Evolutionary conservation across 2,888 invertebrate species (phyloP).

Genomic region (Caenorhabditis sp.): DNA sequence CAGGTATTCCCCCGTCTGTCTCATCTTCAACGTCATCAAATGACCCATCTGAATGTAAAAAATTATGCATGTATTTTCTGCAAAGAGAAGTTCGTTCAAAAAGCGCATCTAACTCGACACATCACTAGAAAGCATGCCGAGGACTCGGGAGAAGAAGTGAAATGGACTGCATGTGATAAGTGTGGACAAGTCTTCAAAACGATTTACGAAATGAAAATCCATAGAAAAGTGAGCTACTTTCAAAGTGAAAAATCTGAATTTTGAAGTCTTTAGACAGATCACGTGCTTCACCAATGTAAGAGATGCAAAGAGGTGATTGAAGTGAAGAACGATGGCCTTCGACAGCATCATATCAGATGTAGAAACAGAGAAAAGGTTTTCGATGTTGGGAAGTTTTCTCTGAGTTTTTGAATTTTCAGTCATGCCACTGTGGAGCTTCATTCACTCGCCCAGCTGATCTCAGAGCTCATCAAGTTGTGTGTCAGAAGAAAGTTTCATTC

Average conservation of each 20-base stretch:
- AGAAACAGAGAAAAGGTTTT: conserved; percentile 41
- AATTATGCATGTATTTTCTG: conserved; percentile 69
- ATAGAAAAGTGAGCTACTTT: conserved; percentile 54
- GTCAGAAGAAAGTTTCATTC: conserved; percentile 61
- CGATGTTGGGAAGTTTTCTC: too few relatives aligned
- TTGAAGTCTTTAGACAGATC: conserved; percentile 51
- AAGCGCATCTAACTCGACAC: conserved; percentile 70
- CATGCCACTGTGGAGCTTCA: conserved; percentile 48
- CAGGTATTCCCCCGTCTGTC: conserved; percentile 71
- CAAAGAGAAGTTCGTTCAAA: conserved; percentile 69
- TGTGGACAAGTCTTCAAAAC: conserved; percentile 69
- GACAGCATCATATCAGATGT: conserved; percentile 64
- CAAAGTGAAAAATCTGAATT: neutral
- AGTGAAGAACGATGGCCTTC: conserved; percentile 30
- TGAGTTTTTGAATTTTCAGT: conserved; percentile 13
- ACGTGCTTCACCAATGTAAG: conserved; percentile 45
- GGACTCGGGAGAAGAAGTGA: conserved; percentile 28
- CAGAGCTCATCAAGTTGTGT: conserved; percentile 61
- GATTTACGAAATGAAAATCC: conserved; percentile 54
- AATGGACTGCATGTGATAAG: conserved; percentile 56
- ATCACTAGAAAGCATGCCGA: conserved; percentile 66
- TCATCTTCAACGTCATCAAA: conserved; percentile 74
- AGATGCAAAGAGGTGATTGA: conserved; percentile 50
- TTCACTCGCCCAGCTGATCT: conserved; percentile 54
- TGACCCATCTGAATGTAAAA: conserved; percentile 71